Evolutionary conservation across 2,113 vertebrate species (phyloP), one percentile per base, ranked within the genome.

Genomic region (Narcine bancroftii): DNA sequence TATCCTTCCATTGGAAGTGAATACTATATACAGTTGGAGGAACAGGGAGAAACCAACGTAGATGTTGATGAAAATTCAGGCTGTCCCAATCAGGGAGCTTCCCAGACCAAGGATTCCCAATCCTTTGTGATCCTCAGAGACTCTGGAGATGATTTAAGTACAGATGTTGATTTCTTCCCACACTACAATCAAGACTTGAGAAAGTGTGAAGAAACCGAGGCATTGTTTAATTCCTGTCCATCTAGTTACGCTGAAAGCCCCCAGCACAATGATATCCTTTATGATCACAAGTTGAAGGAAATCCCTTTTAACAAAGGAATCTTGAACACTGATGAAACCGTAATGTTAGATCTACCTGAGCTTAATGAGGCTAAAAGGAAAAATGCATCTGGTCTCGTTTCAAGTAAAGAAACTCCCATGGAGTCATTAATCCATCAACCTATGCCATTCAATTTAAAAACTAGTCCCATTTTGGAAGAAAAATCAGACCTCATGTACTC

Each of bases 21-120:
- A 93, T 99, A 98, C 93, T 99, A 98, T 92, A 99, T 99, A 93
- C 98, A 99, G 11, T 93, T 99, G 56, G 99, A 99, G 94, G 98
- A 99, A 92, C 98, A 97, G 93, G 95, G 97, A 6, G 95, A 96
- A 91, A 96, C 94, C 92, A 94, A 93, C 69, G 76, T 96, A 92
- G 96, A 94, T 93, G 96, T 95, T 0, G 95, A 96, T 93, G 93
- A 92, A 24, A 96, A 95, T 92, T 95, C 94, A 95, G 0, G 93
- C 94, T 11, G 93, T 95, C 17, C 94, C 95, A 26, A 95, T 95
- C 0, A 95, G 95, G 0, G 95, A 96, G 93, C 93, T 85, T 77
- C 65, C 11, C 95, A 95, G 24, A 95, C 94, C 0, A 95, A 94
- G 66, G 95, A 94, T 15, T 89, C 95, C 93, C 96, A 94, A 69